Percentiles rank a stretch among this genome's conserved stretches.
phyloP scores from a whole-genome alignment of 2,797 vertebrate species.

The Siniperca scherzeri region DNA sequence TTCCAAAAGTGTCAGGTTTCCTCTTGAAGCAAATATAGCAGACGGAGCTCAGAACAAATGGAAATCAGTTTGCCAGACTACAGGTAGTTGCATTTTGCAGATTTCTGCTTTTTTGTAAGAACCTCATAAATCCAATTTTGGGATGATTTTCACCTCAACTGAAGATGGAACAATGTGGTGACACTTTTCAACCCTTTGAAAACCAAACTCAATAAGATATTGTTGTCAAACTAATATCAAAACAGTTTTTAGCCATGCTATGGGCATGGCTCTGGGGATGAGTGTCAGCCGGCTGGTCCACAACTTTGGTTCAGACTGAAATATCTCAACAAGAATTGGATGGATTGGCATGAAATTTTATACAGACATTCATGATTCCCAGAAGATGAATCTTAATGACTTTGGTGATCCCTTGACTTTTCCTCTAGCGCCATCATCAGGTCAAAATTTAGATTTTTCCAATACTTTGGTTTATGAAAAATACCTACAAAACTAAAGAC shows the following conservation, averaged over 20 bases:
- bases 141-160: not conserved
- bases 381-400: not conserved
- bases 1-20: constrained; percentile 15
- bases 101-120: not conserved
- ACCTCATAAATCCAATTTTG: not conserved
- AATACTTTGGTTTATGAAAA: too few relatives aligned
- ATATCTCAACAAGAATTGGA: not conserved
- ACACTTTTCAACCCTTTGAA: not conserved
- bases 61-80: not conserved
- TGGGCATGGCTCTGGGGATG: not conserved
- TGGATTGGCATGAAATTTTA: not conserved
- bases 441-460: too few relatives aligned
- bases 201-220: not conserved
- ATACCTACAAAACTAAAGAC: too few relatives aligned
- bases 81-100: not conserved
- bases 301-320: not conserved
- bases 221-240: not conserved
- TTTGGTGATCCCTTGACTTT: not conserved
- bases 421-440: too few relatives aligned
- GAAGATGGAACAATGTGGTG: not conserved
- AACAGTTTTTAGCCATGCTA: not conserved
- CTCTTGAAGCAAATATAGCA: constrained; percentile 1
- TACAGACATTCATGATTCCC: not conserved
- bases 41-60: not conserved
- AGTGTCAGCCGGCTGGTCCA: too few relatives aligned